Evolutionary conservation across 2,888 invertebrate species (phyloP), one percentile per base, ranked within the genome.

Genomic region (Carcina quercana): DNA sequence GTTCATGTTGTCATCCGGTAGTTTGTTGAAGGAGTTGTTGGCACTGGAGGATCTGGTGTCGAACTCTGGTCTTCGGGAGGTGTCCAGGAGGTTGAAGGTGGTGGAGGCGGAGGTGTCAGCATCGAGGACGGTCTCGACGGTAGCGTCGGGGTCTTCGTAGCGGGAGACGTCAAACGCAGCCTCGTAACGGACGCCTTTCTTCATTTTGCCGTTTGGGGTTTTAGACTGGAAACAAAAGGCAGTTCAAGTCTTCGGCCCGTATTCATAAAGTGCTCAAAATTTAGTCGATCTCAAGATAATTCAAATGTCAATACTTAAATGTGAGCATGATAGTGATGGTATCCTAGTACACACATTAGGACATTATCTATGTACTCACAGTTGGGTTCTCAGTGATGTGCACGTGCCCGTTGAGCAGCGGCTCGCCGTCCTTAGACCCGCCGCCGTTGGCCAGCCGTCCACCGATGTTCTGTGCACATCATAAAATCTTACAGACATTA

Each of bases 321-420:
- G n/a, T n/a, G n/a, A n/a, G n/a, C n/a, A n/a, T n/a, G n/a, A n/a
- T n/a, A n/a, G n/a, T n/a, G n/a, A n/a, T n/a, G n/a, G n/a, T n/a
- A n/a, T n/a, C n/a, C n/a, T n/a, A n/a, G n/a, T n/a, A n/a, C n/a
- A n/a, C n/a, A n/a, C n/a, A n/a, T n/a, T n/a, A n/a, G n/a, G n/a
- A n/a, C n/a, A n/a, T n/a, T n/a, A n/a, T n/a, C n/a, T n/a, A n/a
- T n/a, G 8, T 44, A 59, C 72, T 74, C 64, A 89, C 90, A 71
- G 88, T 86, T 31, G 90, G 90, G 70, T 91, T 90, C 69, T 90
- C 90, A 24, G 88, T 89, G 42, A 90, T 89, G 50, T 87, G 87
- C 22, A 88, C 85, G 45, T 86, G 84, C 0, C 87, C 88, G 48
- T 87, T 88, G 11, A 86, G 78, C 42, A 89, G 59, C 2, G 84